phyloP scores from a whole-genome alignment of 1,140 invertebrate genomes.

The Maniola jurtina region DNA sequence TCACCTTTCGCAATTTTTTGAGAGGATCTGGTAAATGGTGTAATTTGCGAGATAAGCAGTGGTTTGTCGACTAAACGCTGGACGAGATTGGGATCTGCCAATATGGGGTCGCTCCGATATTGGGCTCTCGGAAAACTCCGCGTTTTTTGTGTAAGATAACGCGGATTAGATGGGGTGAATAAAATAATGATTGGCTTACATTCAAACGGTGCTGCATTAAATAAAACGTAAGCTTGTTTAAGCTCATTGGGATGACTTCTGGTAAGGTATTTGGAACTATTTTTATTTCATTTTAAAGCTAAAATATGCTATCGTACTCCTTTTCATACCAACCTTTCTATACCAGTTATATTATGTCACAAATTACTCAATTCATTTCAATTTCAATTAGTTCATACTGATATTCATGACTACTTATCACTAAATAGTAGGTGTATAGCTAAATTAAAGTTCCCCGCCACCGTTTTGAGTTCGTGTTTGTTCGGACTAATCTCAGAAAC shows the following conservation, averaged over 20 bases:
- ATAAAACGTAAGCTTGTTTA: not conserved
- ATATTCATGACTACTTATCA: no score
- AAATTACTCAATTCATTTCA: no score
- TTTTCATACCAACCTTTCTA: no score
- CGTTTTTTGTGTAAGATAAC: conserved; percentile 33
- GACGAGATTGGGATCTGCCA: conserved; percentile 54
- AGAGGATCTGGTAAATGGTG: conserved; percentile 58
- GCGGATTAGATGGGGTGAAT: conserved; percentile 33
- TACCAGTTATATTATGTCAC: no score
- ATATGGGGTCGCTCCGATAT: conserved; percentile 35
- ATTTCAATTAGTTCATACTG: no score
- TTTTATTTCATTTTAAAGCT: no score
- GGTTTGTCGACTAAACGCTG: conserved; percentile 45
- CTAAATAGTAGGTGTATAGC: no score
- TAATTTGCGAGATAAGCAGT: conserved; percentile 67
- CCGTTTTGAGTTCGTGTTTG: no score
- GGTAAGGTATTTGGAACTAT: no score
- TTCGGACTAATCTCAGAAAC: no score
- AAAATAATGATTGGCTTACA: conserved; percentile 30
- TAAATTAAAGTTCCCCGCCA: no score
- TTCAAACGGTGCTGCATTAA: not conserved
- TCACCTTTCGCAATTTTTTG: conserved; percentile 58
- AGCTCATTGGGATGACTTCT: not conserved
- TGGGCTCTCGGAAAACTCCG: conserved; percentile 12
- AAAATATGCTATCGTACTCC: no score